Percentiles rank a stretch among this genome's conserved stretches.
Conservation (phyloP, 2,888 invertebrate genomes). For the Tridacna crocea region DNA sequence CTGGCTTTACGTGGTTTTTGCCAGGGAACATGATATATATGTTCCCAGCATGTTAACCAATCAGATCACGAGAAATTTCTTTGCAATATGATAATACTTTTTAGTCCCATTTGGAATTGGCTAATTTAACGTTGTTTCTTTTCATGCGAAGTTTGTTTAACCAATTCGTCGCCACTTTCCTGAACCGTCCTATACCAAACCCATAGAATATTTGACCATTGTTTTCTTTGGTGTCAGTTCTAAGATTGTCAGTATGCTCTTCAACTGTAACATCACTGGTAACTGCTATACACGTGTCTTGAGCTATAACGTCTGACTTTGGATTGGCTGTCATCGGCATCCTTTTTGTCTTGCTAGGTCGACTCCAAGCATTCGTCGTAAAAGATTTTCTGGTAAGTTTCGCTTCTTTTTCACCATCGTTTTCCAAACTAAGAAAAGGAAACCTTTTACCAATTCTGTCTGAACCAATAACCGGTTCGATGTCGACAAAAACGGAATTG, state of each 20-base stretch:
- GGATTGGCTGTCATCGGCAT: neutral
- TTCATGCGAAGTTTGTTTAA: conserved; percentile 26
- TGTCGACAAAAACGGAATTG: conserved; percentile 12
- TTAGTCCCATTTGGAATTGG: conserved; percentile 31
- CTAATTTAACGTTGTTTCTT: conserved; percentile 25
- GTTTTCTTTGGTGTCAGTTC: neutral
- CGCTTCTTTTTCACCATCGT: neutral
- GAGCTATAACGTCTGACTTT: neutral
- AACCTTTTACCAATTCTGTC: conserved; percentile 49
- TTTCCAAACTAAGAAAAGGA: conserved; percentile 38
- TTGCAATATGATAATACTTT: too few species aligned
- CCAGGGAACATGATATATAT: too few species aligned
- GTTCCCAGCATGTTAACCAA: too few species aligned
- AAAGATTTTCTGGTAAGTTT: neutral
- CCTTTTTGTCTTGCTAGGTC: neutral
- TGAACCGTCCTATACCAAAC: conserved; percentile 33
- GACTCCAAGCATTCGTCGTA: neutral
- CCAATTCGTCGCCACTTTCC: conserved; percentile 29
- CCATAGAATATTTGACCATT: conserved; percentile 30
- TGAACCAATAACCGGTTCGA: conserved; percentile 41
- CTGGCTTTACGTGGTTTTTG: too few species aligned
- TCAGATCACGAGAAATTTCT: too few species aligned
- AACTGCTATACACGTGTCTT: neutral
- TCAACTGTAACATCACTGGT: neutral
- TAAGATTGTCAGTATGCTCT: neutral